These are phyloP conservation scores for Camelus dromedarius DNA, from an alignment of 2,113 vertebrate species.

Conservation along the genomic window DNA sequence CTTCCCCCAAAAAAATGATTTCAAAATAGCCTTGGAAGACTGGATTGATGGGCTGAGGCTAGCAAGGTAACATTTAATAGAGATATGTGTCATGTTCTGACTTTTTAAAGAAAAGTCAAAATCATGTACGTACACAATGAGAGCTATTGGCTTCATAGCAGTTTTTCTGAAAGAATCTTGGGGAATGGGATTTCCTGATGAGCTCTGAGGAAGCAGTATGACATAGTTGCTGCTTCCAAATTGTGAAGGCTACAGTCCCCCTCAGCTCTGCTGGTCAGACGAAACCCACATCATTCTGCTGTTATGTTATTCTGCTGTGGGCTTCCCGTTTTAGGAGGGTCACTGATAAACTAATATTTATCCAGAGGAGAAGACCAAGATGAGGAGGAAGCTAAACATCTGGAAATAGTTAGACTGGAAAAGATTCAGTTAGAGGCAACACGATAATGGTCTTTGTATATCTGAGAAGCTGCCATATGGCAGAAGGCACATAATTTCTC, in stretches of 20 bases:
- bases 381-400: slow-evolving; percentile 64
- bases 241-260: neutral
- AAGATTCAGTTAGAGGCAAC: slow-evolving; percentile 21
- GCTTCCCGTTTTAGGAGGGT: slow-evolving; percentile 54
- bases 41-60: neutral
- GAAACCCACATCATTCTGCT: slow-evolving; percentile 13
- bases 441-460: slow-evolving; percentile 30
- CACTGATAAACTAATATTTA: slow-evolving; percentile 67
- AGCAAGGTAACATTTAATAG: slow-evolving; percentile 13
- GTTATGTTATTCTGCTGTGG: slow-evolving; percentile 27
- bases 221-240: neutral
- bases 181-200: neutral
- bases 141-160: neutral
- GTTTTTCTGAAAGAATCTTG: neutral
- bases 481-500: slow-evolving; percentile 56
- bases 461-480: slow-evolving; percentile 48
- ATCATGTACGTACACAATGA: neutral
- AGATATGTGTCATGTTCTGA: neutral
- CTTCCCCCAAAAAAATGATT: neutral
- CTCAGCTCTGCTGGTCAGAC: neutral
- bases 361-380: slow-evolving; percentile 33
- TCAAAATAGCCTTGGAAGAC: slow-evolving; percentile 5
- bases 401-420: slow-evolving; percentile 56
- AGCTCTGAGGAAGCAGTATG: neutral
- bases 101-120: slow-evolving; percentile 30